Percentiles rank a stretch among this genome's conserved stretches.
These are phyloP conservation scores for Pocota personata DNA, from an alignment of 2,888 invertebrate species.

Conservation along the genomic window DNA sequence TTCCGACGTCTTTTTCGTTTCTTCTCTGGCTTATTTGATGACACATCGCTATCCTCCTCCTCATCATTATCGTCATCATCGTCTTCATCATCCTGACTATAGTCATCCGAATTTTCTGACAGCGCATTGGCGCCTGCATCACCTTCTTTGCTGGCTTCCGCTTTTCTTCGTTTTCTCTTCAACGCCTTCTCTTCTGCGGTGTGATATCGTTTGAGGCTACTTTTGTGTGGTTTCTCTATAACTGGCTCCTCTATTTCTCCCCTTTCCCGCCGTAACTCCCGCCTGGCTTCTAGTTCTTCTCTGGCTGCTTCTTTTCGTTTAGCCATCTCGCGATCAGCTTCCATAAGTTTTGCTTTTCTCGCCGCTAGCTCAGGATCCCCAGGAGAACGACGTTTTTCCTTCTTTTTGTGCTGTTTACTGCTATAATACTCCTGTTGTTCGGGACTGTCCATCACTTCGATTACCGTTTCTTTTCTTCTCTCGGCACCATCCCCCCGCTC, in stretches of 20 bases:
- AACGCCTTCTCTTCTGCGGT: constrained; percentile 75
- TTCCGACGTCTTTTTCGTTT: constrained; percentile 77
- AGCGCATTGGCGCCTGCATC: neutral
- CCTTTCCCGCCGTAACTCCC: constrained; percentile 83
- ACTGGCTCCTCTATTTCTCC: constrained; percentile 32
- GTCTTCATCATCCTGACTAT: constrained; percentile 45
- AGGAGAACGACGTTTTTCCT: constrained; percentile 76
- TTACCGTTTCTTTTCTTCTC: constrained; percentile 76
- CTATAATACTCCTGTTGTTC: constrained; percentile 78
- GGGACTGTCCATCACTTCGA: constrained; percentile 83
- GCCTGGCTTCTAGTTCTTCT: constrained; percentile 89
- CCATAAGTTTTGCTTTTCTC: constrained; percentile 87
- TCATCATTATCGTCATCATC: constrained; percentile 75
- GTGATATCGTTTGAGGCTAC: constrained; percentile 74
- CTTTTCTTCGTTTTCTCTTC: constrained; percentile 73
- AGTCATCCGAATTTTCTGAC: constrained; percentile 66
- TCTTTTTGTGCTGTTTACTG: constrained; percentile 77
- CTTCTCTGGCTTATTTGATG: constrained; percentile 65
- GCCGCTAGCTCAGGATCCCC: constrained; percentile 84
- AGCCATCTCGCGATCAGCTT: constrained; percentile 90
- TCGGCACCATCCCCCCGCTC: constrained; percentile 66
- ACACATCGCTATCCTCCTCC: constrained; percentile 74
- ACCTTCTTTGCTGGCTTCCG: constrained; percentile 70
- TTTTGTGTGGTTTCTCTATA: constrained; percentile 51
- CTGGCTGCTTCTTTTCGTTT: constrained; percentile 90